phyloP scores from a whole-genome alignment of 2,888 invertebrate genomes.

The Lepidochitona cinerea region DNA sequence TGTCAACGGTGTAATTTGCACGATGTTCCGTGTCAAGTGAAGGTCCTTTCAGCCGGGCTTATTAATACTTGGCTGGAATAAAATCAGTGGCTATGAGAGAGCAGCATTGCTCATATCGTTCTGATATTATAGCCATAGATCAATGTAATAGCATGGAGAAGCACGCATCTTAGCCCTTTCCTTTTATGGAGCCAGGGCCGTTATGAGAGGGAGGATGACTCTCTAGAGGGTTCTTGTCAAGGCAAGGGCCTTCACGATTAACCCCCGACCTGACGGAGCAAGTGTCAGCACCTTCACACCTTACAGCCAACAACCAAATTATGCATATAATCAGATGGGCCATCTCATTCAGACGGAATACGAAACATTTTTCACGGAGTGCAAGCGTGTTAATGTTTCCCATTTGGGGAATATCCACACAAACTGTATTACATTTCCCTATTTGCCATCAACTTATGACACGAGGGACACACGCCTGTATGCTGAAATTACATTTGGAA shows the following conservation, averaged over 20 bases:
- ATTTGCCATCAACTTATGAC: neutral
- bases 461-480: neutral
- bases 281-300: conserved; percentile 1
- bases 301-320: neutral
- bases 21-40: neutral
- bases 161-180: too few species aligned
- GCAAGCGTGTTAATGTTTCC: neutral
- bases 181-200: too few species aligned
- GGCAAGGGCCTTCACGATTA: neutral
- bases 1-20: neutral
- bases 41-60: neutral
- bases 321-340: conserved; percentile 7
- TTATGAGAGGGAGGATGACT: neutral
- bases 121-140: neutral
- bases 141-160: too few species aligned
- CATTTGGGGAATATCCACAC: conserved; percentile 6
- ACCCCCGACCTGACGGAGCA: neutral
- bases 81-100: neutral
- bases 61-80: neutral
- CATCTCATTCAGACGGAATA: neutral
- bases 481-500: neutral
- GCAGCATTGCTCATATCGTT: neutral
- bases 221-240: neutral
- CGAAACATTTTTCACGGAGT: neutral
- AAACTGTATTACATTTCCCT: conserved; percentile 4